Evolutionary conservation across 2,797 vertebrate species (phyloP).

Genomic region (Gadopsis marmoratus): DNA sequence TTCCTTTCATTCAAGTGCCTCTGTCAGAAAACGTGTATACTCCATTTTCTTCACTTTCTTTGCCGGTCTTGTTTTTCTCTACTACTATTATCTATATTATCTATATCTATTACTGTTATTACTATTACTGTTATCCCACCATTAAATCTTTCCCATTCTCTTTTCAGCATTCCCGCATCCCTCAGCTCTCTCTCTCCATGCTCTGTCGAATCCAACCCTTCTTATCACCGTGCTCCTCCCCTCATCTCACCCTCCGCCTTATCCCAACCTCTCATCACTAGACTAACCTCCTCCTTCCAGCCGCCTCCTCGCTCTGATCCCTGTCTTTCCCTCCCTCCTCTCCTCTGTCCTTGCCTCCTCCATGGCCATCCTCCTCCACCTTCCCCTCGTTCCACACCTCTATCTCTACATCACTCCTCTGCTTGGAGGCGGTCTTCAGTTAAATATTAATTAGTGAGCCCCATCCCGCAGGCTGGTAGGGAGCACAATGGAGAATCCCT

Average conservation of each 20-base stretch:
- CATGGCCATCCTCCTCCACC: constrained; percentile 28
- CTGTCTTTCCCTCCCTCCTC: constrained; percentile 19
- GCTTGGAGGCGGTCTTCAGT: constrained; percentile 76
- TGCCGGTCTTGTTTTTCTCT: neutral
- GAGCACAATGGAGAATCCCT: constrained; percentile 81
- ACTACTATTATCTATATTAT: no score
- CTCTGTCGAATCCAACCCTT: constrained; percentile 46
- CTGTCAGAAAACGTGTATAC: constrained; percentile 9
- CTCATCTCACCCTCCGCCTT: constrained; percentile 50
- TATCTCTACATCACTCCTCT: constrained; percentile 70
- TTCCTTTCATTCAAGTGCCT: constrained; percentile 18
- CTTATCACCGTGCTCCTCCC: constrained; percentile 49
- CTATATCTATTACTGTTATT: neutral
- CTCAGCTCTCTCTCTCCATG: constrained; percentile 19
- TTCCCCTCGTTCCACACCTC: constrained; percentile 39
- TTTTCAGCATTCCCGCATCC: constrained; percentile 26
- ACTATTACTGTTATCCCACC: constrained; percentile 7
- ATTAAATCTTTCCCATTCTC: constrained; percentile 3
- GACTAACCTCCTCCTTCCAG: constrained; percentile 53
- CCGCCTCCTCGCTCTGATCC: constrained; percentile 45
- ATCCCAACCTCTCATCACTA: constrained; percentile 57
- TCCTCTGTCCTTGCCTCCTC: constrained; percentile 43
- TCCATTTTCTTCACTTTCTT: neutral
- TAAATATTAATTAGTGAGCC: constrained; percentile 87
- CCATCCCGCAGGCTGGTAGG: constrained; percentile 80